A percentile compares a stretch with the other conserved stretches of the same genome.
Conservation (phyloP, 2,797 vertebrate species). For the Otolemur crassicaudatus region DNA sequence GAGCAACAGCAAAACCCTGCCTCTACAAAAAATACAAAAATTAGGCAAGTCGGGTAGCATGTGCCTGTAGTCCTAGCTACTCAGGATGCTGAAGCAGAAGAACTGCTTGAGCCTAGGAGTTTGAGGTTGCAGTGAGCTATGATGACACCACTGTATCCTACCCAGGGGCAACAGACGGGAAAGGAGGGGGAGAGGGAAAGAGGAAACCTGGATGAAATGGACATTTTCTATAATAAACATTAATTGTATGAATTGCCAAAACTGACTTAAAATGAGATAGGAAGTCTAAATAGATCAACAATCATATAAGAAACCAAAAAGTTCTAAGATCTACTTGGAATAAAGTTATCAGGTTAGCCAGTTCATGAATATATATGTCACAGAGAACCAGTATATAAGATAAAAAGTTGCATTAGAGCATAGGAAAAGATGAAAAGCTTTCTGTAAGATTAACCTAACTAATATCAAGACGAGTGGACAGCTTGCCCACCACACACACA, state of each 20-base stretch:
- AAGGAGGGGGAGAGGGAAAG: too few relatives aligned
- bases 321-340: background rate
- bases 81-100: too few relatives aligned
- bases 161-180: too few relatives aligned
- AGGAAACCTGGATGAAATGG: background rate
- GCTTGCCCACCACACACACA: background rate
- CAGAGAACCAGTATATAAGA: background rate
- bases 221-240: background rate
- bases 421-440: slow-evolving; percentile 22
- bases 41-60: too few relatives aligned
- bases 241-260: background rate
- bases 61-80: too few relatives aligned
- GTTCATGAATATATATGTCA: background rate
- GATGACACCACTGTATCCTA: too few relatives aligned
- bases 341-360: background rate
- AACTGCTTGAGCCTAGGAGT: too few relatives aligned
- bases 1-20: too few relatives aligned
- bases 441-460: background rate
- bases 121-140: too few relatives aligned
- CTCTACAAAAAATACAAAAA: too few relatives aligned
- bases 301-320: background rate
- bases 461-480: background rate
- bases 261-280: background rate
- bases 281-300: background rate
- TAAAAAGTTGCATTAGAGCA: background rate